phyloP scores from a whole-genome alignment of 2,888 invertebrate species.

The Phalangium opilio region DNA sequence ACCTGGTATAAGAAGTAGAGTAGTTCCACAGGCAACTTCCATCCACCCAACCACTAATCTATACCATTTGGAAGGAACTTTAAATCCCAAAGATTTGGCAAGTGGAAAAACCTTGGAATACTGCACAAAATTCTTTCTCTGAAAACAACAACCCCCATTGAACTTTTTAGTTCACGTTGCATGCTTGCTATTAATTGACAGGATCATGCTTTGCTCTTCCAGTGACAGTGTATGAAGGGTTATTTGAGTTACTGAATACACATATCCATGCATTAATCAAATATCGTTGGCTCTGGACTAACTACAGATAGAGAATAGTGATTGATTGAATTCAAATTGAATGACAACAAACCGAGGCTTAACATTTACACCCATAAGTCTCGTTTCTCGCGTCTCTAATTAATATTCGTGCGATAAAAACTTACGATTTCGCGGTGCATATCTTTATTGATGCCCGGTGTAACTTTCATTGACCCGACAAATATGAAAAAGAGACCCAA shows the following conservation, averaged over 20 bases:
- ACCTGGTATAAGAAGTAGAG: slow-evolving; percentile 44
- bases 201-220: too few relatives aligned
- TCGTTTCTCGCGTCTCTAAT: neutral
- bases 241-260: too few relatives aligned
- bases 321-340: too few relatives aligned
- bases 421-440: slow-evolving; percentile 91
- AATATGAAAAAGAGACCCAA: slow-evolving; percentile 89
- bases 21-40: slow-evolving; percentile 68
- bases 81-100: slow-evolving; percentile 60
- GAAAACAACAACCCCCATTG: slow-evolving; percentile 28
- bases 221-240: too few relatives aligned
- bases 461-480: slow-evolving; percentile 80
- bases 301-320: too few relatives aligned
- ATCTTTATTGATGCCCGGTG: slow-evolving; percentile 81
- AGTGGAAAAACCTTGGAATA: slow-evolving; percentile 89
- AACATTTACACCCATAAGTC: too few relatives aligned
- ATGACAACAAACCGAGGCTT: neutral
- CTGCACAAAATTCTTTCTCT: slow-evolving; percentile 88
- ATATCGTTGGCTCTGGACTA: too few relatives aligned
- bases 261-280: too few relatives aligned
- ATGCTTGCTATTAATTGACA: neutral
- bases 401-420: neutral
- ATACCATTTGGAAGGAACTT: slow-evolving; percentile 84
- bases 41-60: slow-evolving; percentile 63
- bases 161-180: neutral